phyloP scores from a whole-genome alignment of 2,888 invertebrate genomes.

The Nemotelus nigrinus region DNA sequence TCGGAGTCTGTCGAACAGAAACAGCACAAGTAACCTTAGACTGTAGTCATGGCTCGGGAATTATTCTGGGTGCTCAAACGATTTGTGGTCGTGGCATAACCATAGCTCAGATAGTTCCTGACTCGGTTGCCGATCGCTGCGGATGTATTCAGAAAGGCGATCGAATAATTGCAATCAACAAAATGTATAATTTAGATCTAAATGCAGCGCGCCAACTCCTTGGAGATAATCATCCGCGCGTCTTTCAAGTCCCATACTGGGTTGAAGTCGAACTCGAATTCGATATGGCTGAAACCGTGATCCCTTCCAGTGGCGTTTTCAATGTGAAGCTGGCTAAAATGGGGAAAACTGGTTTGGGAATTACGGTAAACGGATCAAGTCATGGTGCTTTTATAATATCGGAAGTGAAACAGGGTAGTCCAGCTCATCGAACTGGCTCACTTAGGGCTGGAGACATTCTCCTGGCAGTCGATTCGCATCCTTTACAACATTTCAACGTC shows the following conservation, averaged over 20 bases:
- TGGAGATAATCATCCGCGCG: constrained; percentile 57
- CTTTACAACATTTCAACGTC: constrained; percentile 69
- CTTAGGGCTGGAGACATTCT: constrained; percentile 87
- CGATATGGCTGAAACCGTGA: constrained; percentile 90
- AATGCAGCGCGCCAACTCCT: constrained; percentile 67
- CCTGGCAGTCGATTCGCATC: constrained; percentile 86
- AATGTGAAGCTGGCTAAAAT: constrained; percentile 84
- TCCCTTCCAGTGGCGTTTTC: constrained; percentile 90
- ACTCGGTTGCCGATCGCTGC: constrained; percentile 69
- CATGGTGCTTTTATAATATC: constrained; percentile 78
- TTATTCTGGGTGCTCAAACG: constrained; percentile 59
- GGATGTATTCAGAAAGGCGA: constrained; percentile 84
- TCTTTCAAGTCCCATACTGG: constrained; percentile 71
- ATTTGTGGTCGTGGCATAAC: constrained; percentile 61
- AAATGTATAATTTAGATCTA: constrained; percentile 74
- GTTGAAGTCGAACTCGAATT: constrained; percentile 86
- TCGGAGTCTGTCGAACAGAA: constrained; percentile 63
- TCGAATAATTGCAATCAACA: constrained; percentile 85
- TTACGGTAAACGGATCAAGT: constrained; percentile 82
- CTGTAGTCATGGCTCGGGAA: constrained; percentile 64
- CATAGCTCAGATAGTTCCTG: constrained; percentile 61
- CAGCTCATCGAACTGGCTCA: constrained; percentile 89
- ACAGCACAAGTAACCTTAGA: constrained; percentile 64
- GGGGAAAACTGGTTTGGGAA: constrained; percentile 82
- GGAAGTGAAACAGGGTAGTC: constrained; percentile 88